Percentiles rank a stretch among this genome's conserved stretches.
phyloP scores from a whole-genome alignment of 2,888 invertebrate genomes.

The Theodoxus fluviatilis region DNA sequence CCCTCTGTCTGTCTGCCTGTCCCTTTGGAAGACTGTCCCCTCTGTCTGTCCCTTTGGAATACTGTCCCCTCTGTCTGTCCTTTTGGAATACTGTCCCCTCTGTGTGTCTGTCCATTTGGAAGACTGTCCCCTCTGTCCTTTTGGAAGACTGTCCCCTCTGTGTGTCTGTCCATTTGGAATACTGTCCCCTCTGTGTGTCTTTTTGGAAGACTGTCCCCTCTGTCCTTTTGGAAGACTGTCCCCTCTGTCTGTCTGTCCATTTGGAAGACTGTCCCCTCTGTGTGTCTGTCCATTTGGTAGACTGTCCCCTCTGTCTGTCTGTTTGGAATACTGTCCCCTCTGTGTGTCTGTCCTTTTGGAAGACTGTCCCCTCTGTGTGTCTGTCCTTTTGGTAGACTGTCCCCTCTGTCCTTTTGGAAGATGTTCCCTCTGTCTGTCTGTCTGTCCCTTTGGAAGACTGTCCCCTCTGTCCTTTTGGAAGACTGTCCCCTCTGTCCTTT shows the following conservation, averaged over 20 bases:
- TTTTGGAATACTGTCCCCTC: neutral
- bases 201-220: neutral
- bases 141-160: neutral
- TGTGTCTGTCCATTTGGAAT: constrained; percentile 4
- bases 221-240: neutral
- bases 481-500: neutral
- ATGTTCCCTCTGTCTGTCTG: neutral
- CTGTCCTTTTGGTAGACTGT: neutral
- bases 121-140: no score
- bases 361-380: neutral
- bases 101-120: constrained; percentile 3
- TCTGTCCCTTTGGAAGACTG: neutral
- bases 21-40: no score
- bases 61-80: neutral
- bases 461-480: neutral
- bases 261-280: neutral
- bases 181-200: constrained; percentile 10
- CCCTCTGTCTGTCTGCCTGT: neutral
- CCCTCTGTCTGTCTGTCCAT: neutral
- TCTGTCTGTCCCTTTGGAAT: neutral
- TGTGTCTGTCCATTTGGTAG: constrained; percentile 4
- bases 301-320: neutral
- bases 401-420: neutral
- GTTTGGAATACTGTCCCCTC: neutral
- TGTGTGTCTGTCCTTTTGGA: constrained; percentile 3